Percentiles rank a stretch among this genome's conserved stretches.
These are phyloP conservation scores for Porites lutea DNA, from an alignment of 64 coral and sea anemone species.

Conservation along the genomic window DNA sequence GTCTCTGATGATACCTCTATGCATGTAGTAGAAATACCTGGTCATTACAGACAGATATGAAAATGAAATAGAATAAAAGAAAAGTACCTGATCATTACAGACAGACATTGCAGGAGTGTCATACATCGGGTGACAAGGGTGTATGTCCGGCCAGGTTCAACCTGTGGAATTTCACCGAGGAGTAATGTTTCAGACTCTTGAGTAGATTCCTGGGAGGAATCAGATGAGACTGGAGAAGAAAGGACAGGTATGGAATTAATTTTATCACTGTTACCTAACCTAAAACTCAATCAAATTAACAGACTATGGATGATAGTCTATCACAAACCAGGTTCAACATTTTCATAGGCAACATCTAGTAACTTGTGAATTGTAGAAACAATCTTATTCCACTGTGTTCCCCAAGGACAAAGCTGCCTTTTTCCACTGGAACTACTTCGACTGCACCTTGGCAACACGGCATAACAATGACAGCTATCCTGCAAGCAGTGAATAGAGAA, in stretches of 20 bases:
- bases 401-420: conserved; percentile 53
- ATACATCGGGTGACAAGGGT: conserved; percentile 54
- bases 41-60: too few relatives aligned
- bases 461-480: conserved; percentile 64
- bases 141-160: conserved; percentile 59
- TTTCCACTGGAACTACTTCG: conserved; percentile 42
- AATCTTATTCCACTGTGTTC: conserved; percentile 53
- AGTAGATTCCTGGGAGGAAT: neutral
- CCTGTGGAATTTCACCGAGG: conserved; percentile 44
- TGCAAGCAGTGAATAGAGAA: neutral
- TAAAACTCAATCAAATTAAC: too few relatives aligned
- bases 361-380: conserved; percentile 57
- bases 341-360: conserved; percentile 53
- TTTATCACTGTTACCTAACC: too few relatives aligned
- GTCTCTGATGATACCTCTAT: too few relatives aligned
- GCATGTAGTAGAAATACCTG: too few relatives aligned
- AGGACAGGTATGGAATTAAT: neutral
- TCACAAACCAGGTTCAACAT: conserved; percentile 22
- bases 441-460: conserved; percentile 63
- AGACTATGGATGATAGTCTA: neutral
- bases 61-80: neutral
- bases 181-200: conserved; percentile 6
- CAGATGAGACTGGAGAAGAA: neutral
- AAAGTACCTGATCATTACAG: conserved; percentile 56
- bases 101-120: conserved; percentile 32